These are phyloP conservation scores for Sinhomidia bicolor DNA, from an alignment of 2,888 invertebrate species.

Conservation along the genomic window DNA sequence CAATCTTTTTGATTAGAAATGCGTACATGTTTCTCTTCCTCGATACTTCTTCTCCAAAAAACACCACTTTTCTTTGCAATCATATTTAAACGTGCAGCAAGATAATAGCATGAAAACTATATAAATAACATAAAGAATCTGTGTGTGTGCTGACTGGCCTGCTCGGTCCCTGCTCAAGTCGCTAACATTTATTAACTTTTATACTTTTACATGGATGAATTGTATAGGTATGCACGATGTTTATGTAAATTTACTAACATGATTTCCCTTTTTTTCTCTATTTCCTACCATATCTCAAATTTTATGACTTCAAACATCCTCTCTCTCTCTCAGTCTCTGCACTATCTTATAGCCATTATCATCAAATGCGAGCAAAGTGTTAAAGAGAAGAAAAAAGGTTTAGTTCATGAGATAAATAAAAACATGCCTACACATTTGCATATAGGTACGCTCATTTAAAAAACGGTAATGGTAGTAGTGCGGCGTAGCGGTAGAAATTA, in stretches of 20 bases:
- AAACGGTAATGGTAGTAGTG: neutral
- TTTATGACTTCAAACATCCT: slow-evolving; percentile 45
- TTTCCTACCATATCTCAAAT: slow-evolving; percentile 12
- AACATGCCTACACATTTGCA: slow-evolving; percentile 1
- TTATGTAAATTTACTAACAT: neutral
- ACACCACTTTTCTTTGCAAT: neutral
- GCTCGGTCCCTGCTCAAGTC: no score
- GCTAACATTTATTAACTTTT: no score
- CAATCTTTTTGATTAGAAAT: slow-evolving; percentile 23
- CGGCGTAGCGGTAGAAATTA: slow-evolving; percentile 21
- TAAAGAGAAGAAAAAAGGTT: slow-evolving; percentile 5
- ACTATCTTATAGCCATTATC: neutral
- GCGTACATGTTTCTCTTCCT: neutral
- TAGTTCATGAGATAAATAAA: slow-evolving; percentile 12
- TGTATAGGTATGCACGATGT: no score
- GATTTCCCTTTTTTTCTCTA: slow-evolving; percentile 11
- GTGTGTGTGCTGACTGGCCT: no score
- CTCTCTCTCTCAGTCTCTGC: neutral
- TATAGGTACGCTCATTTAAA: neutral
- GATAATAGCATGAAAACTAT: neutral
- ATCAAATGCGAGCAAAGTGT: neutral
- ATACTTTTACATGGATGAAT: no score
- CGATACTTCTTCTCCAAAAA: neutral
- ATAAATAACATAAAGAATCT: no score
- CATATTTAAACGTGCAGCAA: neutral